phyloP scores from a whole-genome alignment of 2,888 invertebrate species.

The Eristalis intricaria region DNA sequence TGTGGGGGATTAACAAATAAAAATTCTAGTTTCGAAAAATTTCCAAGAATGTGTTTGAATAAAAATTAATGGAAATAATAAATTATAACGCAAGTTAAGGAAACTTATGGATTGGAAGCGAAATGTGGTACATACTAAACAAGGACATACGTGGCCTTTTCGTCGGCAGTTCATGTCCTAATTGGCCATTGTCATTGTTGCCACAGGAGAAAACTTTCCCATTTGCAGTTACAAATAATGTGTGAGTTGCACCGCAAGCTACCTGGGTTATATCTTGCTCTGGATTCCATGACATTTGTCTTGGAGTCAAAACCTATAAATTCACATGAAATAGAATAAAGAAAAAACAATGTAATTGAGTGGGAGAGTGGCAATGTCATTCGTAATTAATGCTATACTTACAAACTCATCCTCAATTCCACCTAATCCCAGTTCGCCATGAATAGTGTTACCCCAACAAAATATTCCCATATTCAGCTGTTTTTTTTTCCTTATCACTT shows the following conservation, averaged over 20 bases:
- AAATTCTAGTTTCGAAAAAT: background rate
- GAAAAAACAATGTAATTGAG: background rate
- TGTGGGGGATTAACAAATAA: background rate
- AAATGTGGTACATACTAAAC: slow-evolving; percentile 83
- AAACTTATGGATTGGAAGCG: slow-evolving; percentile 54
- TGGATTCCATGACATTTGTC: slow-evolving; percentile 84
- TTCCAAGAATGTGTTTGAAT: background rate
- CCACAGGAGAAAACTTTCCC: slow-evolving; percentile 96
- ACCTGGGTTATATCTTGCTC: slow-evolving; percentile 83
- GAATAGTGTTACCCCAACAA: slow-evolving; percentile 89
- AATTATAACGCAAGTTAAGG: slow-evolving; percentile 10
- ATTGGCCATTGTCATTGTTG: slow-evolving; percentile 94
- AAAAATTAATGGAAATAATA: background rate
- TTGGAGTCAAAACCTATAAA: slow-evolving; percentile 85
- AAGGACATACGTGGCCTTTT: slow-evolving; percentile 87
- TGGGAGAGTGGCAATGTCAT: background rate
- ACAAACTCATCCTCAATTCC: slow-evolving; percentile 88
- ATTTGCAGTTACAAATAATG: slow-evolving; percentile 88
- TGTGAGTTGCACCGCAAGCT: slow-evolving; percentile 92
- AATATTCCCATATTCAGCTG: slow-evolving; percentile 82
- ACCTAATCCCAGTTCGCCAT: slow-evolving; percentile 90
- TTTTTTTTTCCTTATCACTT: background rate
- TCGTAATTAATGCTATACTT: slow-evolving; percentile 41
- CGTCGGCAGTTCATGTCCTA: slow-evolving; percentile 88
- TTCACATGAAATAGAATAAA: background rate